A percentile compares a stretch with the other conserved stretches of the same genome.
Evolutionary conservation across 2,888 invertebrate genomes (phyloP).

Genomic region (Abscondita cerata): DNA sequence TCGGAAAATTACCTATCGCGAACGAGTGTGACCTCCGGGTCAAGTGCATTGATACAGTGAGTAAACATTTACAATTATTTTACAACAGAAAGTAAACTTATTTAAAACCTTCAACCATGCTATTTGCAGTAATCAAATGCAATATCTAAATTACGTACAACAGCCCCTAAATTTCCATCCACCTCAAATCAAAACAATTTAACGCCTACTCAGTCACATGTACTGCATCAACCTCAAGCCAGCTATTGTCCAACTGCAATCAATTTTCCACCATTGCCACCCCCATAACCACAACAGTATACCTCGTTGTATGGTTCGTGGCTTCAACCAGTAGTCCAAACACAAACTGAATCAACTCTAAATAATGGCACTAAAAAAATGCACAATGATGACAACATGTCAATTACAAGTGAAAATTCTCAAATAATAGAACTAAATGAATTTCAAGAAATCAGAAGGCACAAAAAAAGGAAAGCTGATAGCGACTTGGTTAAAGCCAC

Average conservation of each 20-base stretch:
- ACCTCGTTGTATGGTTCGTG: not conserved
- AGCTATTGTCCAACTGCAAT: not conserved
- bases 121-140: too few species aligned
- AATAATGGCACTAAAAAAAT: not conserved
- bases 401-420: not conserved
- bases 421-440: slow-evolving; percentile 1
- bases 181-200: not conserved
- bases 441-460: not conserved
- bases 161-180: too few species aligned
- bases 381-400: not conserved
- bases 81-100: too few species aligned
- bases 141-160: not conserved
- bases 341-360: not conserved
- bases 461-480: not conserved
- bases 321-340: not conserved
- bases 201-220: not conserved
- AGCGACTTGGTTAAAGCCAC: not conserved
- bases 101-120: too few species aligned
- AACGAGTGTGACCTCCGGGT: too few species aligned
- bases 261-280: not conserved
- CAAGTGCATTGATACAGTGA: too few species aligned
- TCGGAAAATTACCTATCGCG: too few species aligned
- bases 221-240: not conserved
- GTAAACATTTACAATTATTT: too few species aligned
- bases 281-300: not conserved